These are phyloP conservation scores for Cochlearius cochlearius DNA, from an alignment of 2,113 vertebrate species.

Conservation along the genomic window DNA sequence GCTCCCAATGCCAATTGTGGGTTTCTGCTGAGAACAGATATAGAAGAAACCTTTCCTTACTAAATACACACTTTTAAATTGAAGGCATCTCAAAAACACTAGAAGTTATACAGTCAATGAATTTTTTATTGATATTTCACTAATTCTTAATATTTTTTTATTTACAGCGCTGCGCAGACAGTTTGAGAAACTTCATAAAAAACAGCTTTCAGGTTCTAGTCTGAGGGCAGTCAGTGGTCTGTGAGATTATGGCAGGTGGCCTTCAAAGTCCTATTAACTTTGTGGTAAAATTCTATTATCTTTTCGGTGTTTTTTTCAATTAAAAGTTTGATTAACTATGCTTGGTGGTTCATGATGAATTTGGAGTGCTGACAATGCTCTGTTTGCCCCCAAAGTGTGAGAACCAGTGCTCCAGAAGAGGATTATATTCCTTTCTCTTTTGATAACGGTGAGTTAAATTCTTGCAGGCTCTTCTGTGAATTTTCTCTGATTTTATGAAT, in stretches of 20 bases:
- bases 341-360: conserved; percentile 9
- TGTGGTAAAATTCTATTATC: not conserved
- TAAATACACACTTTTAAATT: not conserved
- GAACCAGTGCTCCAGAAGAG: conserved; percentile 23
- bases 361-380: conserved; percentile 30
- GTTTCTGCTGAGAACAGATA: not conserved
- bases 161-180: not conserved
- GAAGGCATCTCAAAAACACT: not conserved
- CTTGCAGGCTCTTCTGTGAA: conserved; percentile 32
- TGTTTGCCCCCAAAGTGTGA: conserved; percentile 53
- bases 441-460: conserved; percentile 15
- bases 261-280: not conserved
- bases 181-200: not conserved
- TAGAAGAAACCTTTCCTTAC: not conserved
- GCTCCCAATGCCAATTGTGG: not conserved
- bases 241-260: not conserved
- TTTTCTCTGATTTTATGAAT: conserved; percentile 71
- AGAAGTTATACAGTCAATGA: not conserved
- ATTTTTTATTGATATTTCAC: not conserved
- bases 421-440: conserved; percentile 1
- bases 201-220: not conserved
- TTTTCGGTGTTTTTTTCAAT: conserved; percentile 26
- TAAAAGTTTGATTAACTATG: conserved; percentile 27
- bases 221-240: not conserved
- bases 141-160: not conserved